Conservation (phyloP, 1,140 invertebrate species). For the Drosophila leontia region DNA sequence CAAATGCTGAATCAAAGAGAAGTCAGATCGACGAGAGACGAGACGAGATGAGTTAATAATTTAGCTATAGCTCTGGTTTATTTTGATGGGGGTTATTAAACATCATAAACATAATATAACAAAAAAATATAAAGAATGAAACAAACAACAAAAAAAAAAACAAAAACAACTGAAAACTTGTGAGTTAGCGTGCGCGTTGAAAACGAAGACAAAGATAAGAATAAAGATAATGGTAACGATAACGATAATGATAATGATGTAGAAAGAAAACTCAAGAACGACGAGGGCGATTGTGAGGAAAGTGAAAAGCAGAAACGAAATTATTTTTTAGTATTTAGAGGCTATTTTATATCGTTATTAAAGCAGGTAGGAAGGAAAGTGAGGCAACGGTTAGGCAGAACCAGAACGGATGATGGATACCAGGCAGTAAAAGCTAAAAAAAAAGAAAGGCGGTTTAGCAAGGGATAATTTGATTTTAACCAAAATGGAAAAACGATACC, state of each 20-base stretch:
- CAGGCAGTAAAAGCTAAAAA: constrained; percentile 11
- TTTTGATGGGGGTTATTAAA: constrained; percentile 45
- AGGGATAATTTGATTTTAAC: constrained; percentile 17
- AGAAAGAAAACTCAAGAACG: constrained; percentile 39
- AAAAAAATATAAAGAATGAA: constrained; percentile 11
- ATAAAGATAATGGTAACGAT: constrained; percentile 38
- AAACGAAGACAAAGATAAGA: constrained; percentile 64
- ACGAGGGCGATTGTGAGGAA: constrained; percentile 17
- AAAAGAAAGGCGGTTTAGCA: constrained; percentile 22
- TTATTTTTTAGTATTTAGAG: constrained; percentile 84
- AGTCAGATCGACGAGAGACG: constrained; percentile 13
- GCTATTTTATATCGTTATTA: constrained; percentile 84
- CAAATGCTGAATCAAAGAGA: constrained; percentile 66
- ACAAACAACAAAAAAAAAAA: not conserved
- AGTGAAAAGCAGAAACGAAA: constrained; percentile 62
- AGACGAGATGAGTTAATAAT: constrained; percentile 31
- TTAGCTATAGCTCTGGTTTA: constrained; percentile 56
- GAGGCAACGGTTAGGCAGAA: constrained; percentile 35
- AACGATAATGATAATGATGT: constrained; percentile 30
- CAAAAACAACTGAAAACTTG: constrained; percentile 41
- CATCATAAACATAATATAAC: constrained; percentile 31
- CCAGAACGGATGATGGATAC: constrained; percentile 16
- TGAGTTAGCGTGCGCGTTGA: constrained; percentile 76
- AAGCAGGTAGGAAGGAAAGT: constrained; percentile 36
- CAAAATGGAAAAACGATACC: not conserved